Base-by-base conservation (phyloP, 2,888 invertebrate genomes). In the Acanthopleura granulata region DNA sequence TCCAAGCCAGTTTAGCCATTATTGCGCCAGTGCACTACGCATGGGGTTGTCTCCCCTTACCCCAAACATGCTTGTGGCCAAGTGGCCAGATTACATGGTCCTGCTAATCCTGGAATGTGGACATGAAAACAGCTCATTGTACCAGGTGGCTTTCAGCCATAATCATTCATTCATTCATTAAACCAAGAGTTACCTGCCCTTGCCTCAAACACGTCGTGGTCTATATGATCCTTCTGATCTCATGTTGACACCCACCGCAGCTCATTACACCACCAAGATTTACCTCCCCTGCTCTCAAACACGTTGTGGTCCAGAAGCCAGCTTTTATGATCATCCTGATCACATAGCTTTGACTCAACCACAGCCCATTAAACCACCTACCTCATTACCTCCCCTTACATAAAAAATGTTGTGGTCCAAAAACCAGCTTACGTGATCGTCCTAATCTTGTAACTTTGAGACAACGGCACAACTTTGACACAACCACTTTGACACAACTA, bases 41-140 rank as follows among this genome's bases (percentile, higher is more conserved):
- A 40, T 9, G 9, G 40, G 22, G 3, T 57, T 18, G 6, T 12
- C n/a, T n/a, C 57, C 57, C 22, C 75, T 74, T 72, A 85, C 93
- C 93, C 90, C 90, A 85, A 86, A 91, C 74, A 82, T 81, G n/a
- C 50, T 88, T 93, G 89, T 97, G 96, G 78, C 95, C 94, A 75
- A 97, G 93, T 1, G 98, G 92, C 98, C 98, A 98, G 81, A 95
- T 94, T 25, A 98, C 94, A 85, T 96, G 94, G 88, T 98, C 98
- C 88, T 98, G 97, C 40, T 95, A 94, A 90, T 97, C 96, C 84
- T 96, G 95, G 0, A 95, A 95, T 90, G 95, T 95, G 12, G 97
- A 98, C 3, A 97, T 93, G 1, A 98, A 95, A 76, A 98, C 94
- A 89, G 98, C 98, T 90, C 97, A n/a, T n/a, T n/a, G n/a, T n/a